phyloP scores from a whole-genome alignment of 2,888 invertebrate genomes.

The Cephus spinipes region DNA sequence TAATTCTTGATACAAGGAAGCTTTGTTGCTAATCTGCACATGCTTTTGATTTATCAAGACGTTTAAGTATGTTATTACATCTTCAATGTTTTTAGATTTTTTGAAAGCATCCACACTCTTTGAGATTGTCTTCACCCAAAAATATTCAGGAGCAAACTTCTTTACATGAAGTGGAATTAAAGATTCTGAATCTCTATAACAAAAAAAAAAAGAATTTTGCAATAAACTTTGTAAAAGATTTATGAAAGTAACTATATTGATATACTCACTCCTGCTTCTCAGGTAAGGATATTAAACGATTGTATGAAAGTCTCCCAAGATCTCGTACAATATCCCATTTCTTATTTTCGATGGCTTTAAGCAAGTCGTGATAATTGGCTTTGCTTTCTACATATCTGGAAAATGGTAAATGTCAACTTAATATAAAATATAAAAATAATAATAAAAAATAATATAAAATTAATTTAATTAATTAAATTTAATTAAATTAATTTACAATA shows the following conservation, averaged over 20 bases:
- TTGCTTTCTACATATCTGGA: conserved; percentile 48
- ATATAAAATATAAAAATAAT: no score
- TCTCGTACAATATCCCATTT: conserved; percentile 44
- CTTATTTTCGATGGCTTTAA: conserved; percentile 41
- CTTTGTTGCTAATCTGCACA: conserved; percentile 36
- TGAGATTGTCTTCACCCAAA: conserved; percentile 56
- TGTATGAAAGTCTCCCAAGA: conserved; percentile 45
- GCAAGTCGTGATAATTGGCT: conserved; percentile 26
- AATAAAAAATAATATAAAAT: no score
- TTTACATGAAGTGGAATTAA: conserved; percentile 49
- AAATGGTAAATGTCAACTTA: conserved; percentile 9
- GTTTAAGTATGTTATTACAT: conserved; percentile 40
- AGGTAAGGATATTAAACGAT: conserved; percentile 27
- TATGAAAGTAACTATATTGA: neutral
- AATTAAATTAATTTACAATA: no score
- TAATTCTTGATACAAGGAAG: conserved; percentile 55
- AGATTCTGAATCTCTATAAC: conserved; percentile 13
- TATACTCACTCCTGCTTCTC: neutral
- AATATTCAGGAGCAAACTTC: conserved; percentile 46
- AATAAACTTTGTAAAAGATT: neutral
- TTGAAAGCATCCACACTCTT: conserved; percentile 57
- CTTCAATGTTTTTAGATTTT: conserved; percentile 40
- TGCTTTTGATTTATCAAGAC: conserved; percentile 44
- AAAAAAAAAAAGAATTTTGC: neutral
- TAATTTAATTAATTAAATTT: no score